Evolutionary conservation across 2,888 invertebrate genomes (phyloP), one percentile per base, ranked within the genome.

Genomic region (Monoplex corrugatus): DNA sequence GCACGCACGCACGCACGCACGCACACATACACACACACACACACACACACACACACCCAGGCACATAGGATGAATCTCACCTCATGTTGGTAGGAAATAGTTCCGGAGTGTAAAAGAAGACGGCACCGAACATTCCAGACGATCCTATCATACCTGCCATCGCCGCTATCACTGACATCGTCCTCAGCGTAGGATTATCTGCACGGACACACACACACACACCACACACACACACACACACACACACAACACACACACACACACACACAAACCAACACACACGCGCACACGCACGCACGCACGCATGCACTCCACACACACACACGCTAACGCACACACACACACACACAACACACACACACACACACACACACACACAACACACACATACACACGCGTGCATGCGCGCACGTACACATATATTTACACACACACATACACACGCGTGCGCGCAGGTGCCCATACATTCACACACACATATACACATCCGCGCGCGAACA

Each of bases 21-120:
- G 23, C 57, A 57, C 57, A 57, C 57, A 57, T 23, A 57, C 57
- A 57, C 57, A 57, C 57, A 57, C 57, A 57, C 57, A 57, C 57
- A 57, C 57, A 57, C n/a, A n/a, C n/a, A n/a, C n/a, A n/a, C n/a
- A n/a, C n/a, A n/a, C n/a, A n/a, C n/a, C n/a, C n/a, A n/a, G n/a
- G n/a, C n/a, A n/a, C n/a, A n/a, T n/a, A n/a, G n/a, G 50, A 50
- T 16, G 10, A 50, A 8, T 13, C 50, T 50, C 10, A 57, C 57
- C 57, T 57, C 57, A 57, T 57, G 57, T 57, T 57, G 57, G 57
- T 57, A 28, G 57, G 10, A 28, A 57, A 93, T 3, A 94, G 89
- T 88, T 94, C 93, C 0, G 93, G 93, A 13, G 93, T 92, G 82
- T 92, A 93, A 16, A 94, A 89, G 80, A 93, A 93, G 68, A 93